Evolutionary conservation across 1,140 invertebrate species (phyloP), one percentile per base, ranked within the genome.

Genomic region (Elysia chlorotica): DNA sequence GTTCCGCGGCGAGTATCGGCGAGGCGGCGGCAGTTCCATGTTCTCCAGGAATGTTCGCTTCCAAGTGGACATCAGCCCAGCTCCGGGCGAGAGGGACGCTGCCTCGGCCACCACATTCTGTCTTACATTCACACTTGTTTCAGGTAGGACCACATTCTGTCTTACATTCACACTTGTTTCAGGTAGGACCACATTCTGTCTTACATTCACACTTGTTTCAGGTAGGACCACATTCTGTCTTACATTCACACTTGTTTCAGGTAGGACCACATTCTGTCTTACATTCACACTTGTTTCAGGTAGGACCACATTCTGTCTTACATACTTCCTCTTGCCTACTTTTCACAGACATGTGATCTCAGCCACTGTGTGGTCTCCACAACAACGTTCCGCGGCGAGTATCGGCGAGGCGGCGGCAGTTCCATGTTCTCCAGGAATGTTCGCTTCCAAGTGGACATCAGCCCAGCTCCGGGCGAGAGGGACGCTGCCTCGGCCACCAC

Each of bases 291-390:
- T n/a, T n/a, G n/a, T n/a, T n/a, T n/a, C n/a, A n/a, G n/a, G n/a
- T n/a, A n/a, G n/a, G n/a, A n/a, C n/a, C n/a, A n/a, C n/a, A n/a
- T n/a, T n/a, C n/a, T n/a, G n/a, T n/a, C n/a, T n/a, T n/a, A n/a
- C n/a, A n/a, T n/a, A n/a, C n/a, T n/a, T n/a, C n/a, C n/a, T n/a
- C n/a, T n/a, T n/a, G n/a, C n/a, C n/a, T n/a, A n/a, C n/a, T n/a
- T n/a, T n/a, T n/a, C n/a, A n/a, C 88, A 98, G 96, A 98, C 99
- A 91, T 93, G 96, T 21, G 98, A 99, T 88, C 87, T 99, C 81
- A 97, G 95, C 79, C 98, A 99, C 89, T 98, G 95, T 82, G 97
- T 99, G 1, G 92, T 96, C n/a, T 97, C 95, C 77, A 96, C 97
- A 37, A 97, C 97, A 90, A 97, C 96, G 2, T 99, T 99, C 88